Percentiles rank a stretch among this genome's conserved stretches.
These are phyloP conservation scores for Sardina pilchardus DNA, from an alignment of 2,113 vertebrate genomes.

Conservation along the genomic window DNA sequence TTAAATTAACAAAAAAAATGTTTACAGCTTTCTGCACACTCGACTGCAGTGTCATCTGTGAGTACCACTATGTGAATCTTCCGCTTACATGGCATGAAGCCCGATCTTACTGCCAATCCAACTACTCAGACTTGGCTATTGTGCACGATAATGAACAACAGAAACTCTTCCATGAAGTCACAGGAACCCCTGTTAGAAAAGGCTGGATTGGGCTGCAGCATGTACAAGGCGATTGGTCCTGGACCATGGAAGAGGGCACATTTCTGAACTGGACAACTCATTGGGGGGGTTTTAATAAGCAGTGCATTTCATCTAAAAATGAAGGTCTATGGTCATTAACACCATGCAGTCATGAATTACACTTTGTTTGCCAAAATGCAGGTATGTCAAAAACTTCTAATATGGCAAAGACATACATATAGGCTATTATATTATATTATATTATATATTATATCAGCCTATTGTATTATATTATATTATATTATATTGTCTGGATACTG, in stretches of 20 bases:
- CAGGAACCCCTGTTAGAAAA: not conserved
- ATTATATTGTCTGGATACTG: no score
- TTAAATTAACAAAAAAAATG: not conserved
- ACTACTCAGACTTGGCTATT: not conserved
- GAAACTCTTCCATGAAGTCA: not conserved
- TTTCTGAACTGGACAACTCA: not conserved
- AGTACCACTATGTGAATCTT: not conserved
- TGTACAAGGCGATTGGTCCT: not conserved
- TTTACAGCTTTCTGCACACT: not conserved
- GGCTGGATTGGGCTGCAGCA: not conserved
- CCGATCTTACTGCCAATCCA: not conserved
- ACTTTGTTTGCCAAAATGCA: slow-evolving; percentile 6
- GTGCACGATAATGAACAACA: not conserved
- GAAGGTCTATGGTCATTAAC: no score
- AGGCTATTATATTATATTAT: no score
- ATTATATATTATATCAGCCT: no score
- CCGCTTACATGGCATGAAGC: not conserved
- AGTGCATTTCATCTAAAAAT: no score
- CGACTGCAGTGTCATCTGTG: not conserved
- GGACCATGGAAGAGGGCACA: not conserved
- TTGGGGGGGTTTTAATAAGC: no score
- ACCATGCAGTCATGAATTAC: not conserved
- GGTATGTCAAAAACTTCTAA: not conserved
- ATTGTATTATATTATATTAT: no score
- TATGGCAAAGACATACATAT: no score